A percentile compares a stretch with the other conserved stretches of the same genome.
phyloP scores from a whole-genome alignment of 2,888 invertebrate species.

The Dexiosoma caninum region DNA sequence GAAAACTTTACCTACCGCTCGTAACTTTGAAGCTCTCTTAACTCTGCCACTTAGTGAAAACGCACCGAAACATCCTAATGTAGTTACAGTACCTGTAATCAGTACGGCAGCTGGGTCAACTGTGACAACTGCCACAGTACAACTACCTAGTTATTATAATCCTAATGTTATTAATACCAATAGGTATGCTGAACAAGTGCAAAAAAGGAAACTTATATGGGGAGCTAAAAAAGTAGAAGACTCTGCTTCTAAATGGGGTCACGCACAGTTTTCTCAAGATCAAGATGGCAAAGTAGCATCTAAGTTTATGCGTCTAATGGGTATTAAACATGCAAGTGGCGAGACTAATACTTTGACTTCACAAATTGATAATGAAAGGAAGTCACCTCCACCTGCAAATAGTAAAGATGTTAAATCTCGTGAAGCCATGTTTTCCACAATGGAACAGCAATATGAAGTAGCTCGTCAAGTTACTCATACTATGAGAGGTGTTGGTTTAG shows the following conservation, averaged over 20 bases:
- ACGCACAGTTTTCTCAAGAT: conserved; percentile 91
- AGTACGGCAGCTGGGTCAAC: conserved; percentile 48
- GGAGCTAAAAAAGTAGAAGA: conserved; percentile 83
- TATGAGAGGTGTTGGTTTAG: conserved; percentile 91
- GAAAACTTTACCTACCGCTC: conserved; percentile 50
- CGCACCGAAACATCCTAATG: conserved; percentile 75
- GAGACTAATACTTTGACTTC: conserved; percentile 37
- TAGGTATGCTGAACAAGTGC: conserved; percentile 92
- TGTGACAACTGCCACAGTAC: conserved; percentile 64
- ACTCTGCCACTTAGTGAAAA: conserved; percentile 69
- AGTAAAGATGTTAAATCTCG: conserved; percentile 74
- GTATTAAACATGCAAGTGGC: conserved; percentile 80
- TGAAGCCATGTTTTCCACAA: conserved; percentile 92
- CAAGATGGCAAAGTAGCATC: conserved; percentile 93
- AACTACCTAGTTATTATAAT: conserved; percentile 85
- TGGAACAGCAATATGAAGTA: conserved; percentile 98
- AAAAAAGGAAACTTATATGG: conserved; percentile 95
- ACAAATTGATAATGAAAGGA: conserved; percentile 43
- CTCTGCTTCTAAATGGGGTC: conserved; percentile 84
- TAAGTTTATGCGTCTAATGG: conserved; percentile 98
- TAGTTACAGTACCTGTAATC: conserved; percentile 68
- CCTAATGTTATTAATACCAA: conserved; percentile 85
- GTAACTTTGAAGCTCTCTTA: conserved; percentile 68
- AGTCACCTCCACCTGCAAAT: conserved; percentile 30
- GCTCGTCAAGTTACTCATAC: conserved; percentile 97